Base-by-base conservation (phyloP, 2,113 vertebrate species). In the Lates calcarifer region DNA sequence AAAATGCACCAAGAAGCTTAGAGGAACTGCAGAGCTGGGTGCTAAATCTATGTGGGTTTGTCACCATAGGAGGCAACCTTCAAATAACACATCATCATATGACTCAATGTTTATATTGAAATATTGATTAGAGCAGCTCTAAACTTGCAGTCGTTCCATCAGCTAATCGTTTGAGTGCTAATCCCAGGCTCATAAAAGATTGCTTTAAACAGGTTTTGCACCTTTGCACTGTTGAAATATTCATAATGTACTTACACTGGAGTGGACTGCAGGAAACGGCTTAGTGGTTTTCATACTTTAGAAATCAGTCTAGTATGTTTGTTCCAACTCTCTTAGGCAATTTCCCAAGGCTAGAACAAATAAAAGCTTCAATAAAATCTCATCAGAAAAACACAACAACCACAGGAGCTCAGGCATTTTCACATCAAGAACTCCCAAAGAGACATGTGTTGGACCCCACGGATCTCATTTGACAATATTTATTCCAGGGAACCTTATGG, bases 381-480 rank as follows among this genome's bases (percentile, higher is more conserved):
- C 17, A 62, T 39, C 56, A 63, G 57, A 65, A 28, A 49, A 72
- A 53, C 20, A 31, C 51, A 20, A 28, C 12, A 73, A 63, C 63
- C 28, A 26, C 39, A 56, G 74, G 37, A 55, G 28, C 15, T 47
- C 0, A 11, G 51, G 29, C 22, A 0, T 73, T 60, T 68, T 66
- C 62, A 57, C 69, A 73, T 69, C 61, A 31, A 47, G 51, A 28
- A 37, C 49, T 77, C 58, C 60, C 68, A 43, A 18, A 6, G 53
- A 45, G 35, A 62, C 9, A 3, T 17, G 1, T 12, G 64, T 33
- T 31, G 2, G 66, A 69, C 75, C 66, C 67, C 18, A 6, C 12
- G 64, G 72, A 37, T 60, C 60, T 79, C 51, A 39, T 86, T 67
- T 82, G 45, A 60, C 62, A 55, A 62, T 55, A 64, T 81, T 58